A percentile compares a stretch with the other conserved stretches of the same genome.
phyloP scores from a whole-genome alignment of 1,140 invertebrate genomes.

The Micrasema minimum region DNA sequence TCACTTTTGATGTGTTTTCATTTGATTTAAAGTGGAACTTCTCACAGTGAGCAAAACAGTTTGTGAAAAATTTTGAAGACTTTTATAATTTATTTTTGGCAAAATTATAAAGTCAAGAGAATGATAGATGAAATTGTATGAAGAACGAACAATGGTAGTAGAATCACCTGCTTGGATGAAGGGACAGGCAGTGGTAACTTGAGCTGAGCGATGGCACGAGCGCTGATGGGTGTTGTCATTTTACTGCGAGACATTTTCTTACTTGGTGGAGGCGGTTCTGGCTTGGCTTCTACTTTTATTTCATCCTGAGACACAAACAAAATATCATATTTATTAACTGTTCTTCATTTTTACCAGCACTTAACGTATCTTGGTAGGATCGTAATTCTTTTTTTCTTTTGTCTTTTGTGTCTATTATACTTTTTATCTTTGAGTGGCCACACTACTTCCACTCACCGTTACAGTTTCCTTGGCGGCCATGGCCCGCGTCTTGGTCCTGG shows the following conservation, averaged over 20 bases:
- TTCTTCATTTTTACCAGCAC: too few species aligned
- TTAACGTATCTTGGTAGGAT: too few species aligned
- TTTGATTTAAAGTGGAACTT: too few species aligned
- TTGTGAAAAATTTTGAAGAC: too few species aligned
- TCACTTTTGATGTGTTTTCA: too few species aligned
- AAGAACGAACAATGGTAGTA: too few species aligned
- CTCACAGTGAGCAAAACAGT: too few species aligned
- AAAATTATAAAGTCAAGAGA: background rate
- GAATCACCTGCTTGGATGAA: slow-evolving; percentile 19
- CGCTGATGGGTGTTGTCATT: slow-evolving; percentile 26
- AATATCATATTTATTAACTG: background rate
- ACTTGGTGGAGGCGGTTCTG: background rate
- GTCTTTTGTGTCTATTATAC: too few species aligned
- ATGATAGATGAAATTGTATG: background rate
- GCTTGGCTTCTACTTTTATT: background rate
- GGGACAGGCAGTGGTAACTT: slow-evolving; percentile 22
- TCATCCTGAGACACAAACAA: too few species aligned
- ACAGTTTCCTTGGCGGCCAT: slow-evolving; percentile 28
- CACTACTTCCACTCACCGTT: background rate
- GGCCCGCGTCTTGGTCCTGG: slow-evolving; percentile 41
- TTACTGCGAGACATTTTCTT: slow-evolving; percentile 35
- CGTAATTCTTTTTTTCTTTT: too few species aligned
- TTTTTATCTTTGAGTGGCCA: too few species aligned
- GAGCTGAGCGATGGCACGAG: background rate
- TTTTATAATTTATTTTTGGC: too few species aligned